A percentile compares a stretch with the other conserved stretches of the same genome.
These are phyloP conservation scores for Gobio gobio DNA, from an alignment of 2,113 vertebrate species.

Conservation along the genomic window DNA sequence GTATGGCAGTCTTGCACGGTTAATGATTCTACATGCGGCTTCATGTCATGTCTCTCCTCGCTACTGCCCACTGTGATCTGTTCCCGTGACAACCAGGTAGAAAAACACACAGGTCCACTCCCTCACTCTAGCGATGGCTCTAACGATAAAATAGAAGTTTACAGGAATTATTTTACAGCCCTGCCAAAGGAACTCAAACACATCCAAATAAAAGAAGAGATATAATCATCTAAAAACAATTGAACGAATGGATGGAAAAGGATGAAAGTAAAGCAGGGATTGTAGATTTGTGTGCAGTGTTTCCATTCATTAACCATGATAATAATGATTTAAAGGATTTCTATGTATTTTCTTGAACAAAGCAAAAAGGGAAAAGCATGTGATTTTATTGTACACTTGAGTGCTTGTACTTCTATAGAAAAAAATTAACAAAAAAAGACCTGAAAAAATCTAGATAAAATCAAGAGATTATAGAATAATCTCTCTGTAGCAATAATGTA, in stretches of 20 bases:
- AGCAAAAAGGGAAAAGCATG: neutral
- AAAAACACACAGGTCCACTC: conserved; percentile 57
- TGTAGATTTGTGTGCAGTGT: neutral
- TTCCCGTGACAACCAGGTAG: conserved; percentile 65
- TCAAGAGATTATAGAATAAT: neutral
- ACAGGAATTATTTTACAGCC: conserved; percentile 52
- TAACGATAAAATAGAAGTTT: conserved; percentile 41
- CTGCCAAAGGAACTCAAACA: conserved; percentile 45
- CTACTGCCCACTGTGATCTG: conserved; percentile 55
- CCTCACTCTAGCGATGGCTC: conserved; percentile 49
- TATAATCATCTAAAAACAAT: conserved; percentile 28
- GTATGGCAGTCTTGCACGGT: conserved; percentile 37
- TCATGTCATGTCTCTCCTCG: conserved; percentile 59
- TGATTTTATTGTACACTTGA: neutral
- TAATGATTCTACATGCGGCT: conserved; percentile 59
- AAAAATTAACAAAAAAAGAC: neutral
- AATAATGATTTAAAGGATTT: neutral
- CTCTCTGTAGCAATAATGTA: neutral
- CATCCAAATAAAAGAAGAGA: conserved; percentile 25
- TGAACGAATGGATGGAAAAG: conserved; percentile 3
- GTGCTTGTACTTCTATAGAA: neutral
- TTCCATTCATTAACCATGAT: conserved; percentile 21
- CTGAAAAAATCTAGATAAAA: neutral
- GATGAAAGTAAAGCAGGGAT: neutral
- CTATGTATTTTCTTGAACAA: neutral